Conservation (phyloP, 2,797 vertebrate genomes). For the Podarcis siculus region DNA sequence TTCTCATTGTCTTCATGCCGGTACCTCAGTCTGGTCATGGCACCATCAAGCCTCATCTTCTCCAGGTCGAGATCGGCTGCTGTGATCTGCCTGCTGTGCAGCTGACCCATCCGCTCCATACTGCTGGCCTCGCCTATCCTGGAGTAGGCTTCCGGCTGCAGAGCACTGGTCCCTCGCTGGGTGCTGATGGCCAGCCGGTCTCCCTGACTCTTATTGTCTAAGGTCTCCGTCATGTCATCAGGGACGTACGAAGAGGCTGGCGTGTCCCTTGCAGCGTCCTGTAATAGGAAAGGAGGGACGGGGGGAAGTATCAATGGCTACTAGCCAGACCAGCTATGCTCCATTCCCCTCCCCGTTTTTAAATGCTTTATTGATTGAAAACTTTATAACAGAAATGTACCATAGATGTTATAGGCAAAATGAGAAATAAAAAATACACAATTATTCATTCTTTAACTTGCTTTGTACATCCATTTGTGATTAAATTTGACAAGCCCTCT, state of each 20-base stretch:
- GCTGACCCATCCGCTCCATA: slow-evolving; percentile 12
- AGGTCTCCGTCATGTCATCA: slow-evolving; percentile 26
- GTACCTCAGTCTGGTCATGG: slow-evolving; percentile 24
- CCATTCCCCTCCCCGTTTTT: too few relatives aligned
- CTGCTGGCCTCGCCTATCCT: slow-evolving; percentile 4
- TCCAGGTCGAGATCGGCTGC: slow-evolving; percentile 23
- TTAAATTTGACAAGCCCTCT: too few relatives aligned
- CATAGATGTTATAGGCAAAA: too few relatives aligned
- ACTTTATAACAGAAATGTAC: too few relatives aligned
- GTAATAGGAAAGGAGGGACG: neutral
- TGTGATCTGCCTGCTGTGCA: slow-evolving; percentile 12
- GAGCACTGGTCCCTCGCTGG: neutral
- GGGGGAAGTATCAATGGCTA: neutral
- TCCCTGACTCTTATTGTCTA: slow-evolving; percentile 31
- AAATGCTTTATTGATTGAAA: too few relatives aligned
- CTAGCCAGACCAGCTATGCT: too few relatives aligned
- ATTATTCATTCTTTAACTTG: too few relatives aligned
- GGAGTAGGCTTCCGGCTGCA: neutral
- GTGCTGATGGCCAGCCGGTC: slow-evolving; percentile 12
- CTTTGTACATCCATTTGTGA: too few relatives aligned
- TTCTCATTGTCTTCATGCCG: slow-evolving; percentile 23
- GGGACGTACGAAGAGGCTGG: slow-evolving; percentile 24
- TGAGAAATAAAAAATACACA: too few relatives aligned
- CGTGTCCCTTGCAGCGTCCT: slow-evolving; percentile 22
- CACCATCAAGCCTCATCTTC: slow-evolving; percentile 31